Base-by-base conservation (phyloP, 2,888 invertebrate species). In the Hemistola chrysoprasaria region DNA sequence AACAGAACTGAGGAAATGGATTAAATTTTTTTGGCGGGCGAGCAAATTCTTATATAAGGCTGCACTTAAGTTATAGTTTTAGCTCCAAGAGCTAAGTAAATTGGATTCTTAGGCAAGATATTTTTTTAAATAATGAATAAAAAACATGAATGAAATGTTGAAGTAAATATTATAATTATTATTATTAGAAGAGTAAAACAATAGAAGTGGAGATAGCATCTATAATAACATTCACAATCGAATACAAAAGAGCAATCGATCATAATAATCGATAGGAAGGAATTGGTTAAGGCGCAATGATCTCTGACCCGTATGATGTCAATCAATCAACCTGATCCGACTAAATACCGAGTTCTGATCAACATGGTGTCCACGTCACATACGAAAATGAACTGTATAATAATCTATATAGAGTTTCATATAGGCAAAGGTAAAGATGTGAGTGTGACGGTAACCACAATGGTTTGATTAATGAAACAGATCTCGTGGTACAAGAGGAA, bases 291-390 rank as follows among this genome's bases (percentile, higher is more conserved):
- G 63, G 61, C 68, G 61, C 63, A 64, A 53, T 78, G 83, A 82
- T 83, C 82, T 72, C 72, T 71, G 77, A 78, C 76, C 79, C 64
- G 56, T 62, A 62, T 69, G 65, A 56, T 68, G 71, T 73, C 81
- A 70, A 84, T 85, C 86, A 77, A 86, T 85, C 86, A 84, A 70
- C 62, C 55, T 70, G 75, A 82, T 78, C 78, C 77, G 47, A 50
- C 74, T 78, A 75, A 81, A 78, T 67, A 72, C 71, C 62, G 59
- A 64, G 65, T 69, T 69, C 65, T 65, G 62, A 64, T 64, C 58
- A 50, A 56, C 34, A 35, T 26, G 33, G 25, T 2, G 11, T 10
- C 23, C 3, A 33, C 22, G 20, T 9, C n/a, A 7, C 43, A 44
- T 23, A 34, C 53, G 9, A 75, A 54, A 65, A 29, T 61, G 34